Base-by-base conservation (phyloP, 2,113 vertebrate genomes). In the Sigmodon hispidus region DNA sequence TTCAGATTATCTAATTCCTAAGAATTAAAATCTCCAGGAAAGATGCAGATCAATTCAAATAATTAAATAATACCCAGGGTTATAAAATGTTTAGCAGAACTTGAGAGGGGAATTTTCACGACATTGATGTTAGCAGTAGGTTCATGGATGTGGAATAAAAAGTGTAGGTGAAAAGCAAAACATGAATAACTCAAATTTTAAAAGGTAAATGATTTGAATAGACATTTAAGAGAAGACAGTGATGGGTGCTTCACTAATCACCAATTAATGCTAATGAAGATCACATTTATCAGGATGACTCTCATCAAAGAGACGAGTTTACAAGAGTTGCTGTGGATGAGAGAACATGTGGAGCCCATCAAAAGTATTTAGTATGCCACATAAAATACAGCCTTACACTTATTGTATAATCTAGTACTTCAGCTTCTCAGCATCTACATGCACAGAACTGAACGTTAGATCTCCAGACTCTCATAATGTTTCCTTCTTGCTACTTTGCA, bases 321-420 rank as follows among this genome's bases (percentile, higher is more conserved):
- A 50, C 2, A 65, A 29, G 16, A 34, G 36, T n/a, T 57, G 3
- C 0, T 55, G 3, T 36, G 1, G 2, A 79, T n/a, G 0, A 72
- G n/a, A 16, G 10, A 85, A 63, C 21, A 3, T 69, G 0, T 5
- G 1, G 10, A 85, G 2, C 7, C 19, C 3, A 22, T 22, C 1
- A 48, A 75, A 84, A 83, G 29, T 31, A 75, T 40, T 21, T 24
- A 21, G 36, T 34, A 69, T 8, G 4, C 4, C 31, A 7, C 40
- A 69, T 13, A 84, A 84, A 77, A 43, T 3, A 21, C 67, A 76
- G 67, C 8, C 57, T 24, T 77, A 26, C 1, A 70, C 12, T 43
- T 50, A 52, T 2, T 59, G 6, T n/a, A 29, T 61, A 22, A 63
- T 36, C 40, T 26, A 76, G 8, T 29, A 61, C 7, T 77, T 69